Evolutionary conservation across 1,140 invertebrate genomes (phyloP).

Genomic region (Homarus americanus): DNA sequence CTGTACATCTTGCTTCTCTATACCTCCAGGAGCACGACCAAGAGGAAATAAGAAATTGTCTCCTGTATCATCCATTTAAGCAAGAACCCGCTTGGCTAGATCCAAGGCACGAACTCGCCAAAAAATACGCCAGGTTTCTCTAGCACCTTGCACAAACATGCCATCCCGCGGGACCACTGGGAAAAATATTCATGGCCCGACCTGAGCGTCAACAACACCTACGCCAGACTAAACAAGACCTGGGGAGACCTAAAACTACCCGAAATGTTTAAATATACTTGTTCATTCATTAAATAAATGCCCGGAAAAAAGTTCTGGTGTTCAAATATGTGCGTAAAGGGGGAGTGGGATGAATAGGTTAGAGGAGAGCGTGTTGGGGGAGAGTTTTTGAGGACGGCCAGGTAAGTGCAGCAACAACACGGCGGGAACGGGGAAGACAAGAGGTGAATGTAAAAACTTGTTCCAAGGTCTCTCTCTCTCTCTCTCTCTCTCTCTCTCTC

Average conservation of each 20-base stretch:
- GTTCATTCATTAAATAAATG: neutral
- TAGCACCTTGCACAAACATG: neutral
- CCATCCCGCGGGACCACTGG: neutral
- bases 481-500: neutral
- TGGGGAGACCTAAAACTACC: conserved; percentile 1
- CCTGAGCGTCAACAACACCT: conserved; percentile 18
- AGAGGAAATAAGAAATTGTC: too few relatives aligned
- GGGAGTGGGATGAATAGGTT: neutral
- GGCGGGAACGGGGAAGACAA: too few relatives aligned
- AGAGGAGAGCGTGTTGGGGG: neutral
- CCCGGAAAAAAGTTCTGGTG: neutral
- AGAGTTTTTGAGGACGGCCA: neutral
- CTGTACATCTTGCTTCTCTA: too few relatives aligned
- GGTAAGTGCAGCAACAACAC: neutral
- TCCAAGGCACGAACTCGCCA: neutral
- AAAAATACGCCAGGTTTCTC: neutral
- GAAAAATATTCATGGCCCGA: conserved; percentile 34
- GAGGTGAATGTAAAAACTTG: too few relatives aligned
- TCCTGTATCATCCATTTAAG: neutral
- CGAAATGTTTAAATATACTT: conserved; percentile 1
- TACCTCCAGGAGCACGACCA: too few relatives aligned
- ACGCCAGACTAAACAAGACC: conserved; percentile 31
- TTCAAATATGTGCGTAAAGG: too few relatives aligned
- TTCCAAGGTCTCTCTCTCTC: conserved; percentile 10
- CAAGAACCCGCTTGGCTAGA: neutral